A percentile compares a stretch with the other conserved stretches of the same genome.
Conservation (phyloP, 2,113 vertebrate genomes). For the Mus spicilegus region DNA sequence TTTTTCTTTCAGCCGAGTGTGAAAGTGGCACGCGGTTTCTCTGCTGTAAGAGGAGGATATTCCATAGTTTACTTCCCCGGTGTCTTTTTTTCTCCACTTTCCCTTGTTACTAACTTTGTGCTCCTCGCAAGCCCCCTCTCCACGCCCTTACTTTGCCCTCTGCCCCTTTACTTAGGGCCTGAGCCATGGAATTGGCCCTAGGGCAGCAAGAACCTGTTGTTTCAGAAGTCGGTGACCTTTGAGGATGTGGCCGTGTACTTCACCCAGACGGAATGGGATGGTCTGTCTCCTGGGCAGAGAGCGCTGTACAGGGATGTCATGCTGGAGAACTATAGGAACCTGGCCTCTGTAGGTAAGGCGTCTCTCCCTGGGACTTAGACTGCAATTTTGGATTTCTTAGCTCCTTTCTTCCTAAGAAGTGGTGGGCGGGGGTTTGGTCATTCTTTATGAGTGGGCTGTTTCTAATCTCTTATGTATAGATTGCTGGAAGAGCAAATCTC, state of each 20-base stretch:
- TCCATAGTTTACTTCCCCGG: not conserved
- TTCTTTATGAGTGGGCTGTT: slow-evolving; percentile 26
- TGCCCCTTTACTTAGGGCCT: slow-evolving; percentile 80
- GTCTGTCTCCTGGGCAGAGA: slow-evolving; percentile 75
- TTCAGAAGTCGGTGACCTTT: slow-evolving; percentile 83
- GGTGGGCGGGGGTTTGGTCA: slow-evolving; percentile 1
- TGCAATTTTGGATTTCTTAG: slow-evolving; percentile 40
- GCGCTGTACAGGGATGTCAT: slow-evolving; percentile 81
- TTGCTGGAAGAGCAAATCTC: not conserved
- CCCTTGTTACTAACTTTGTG: slow-evolving; percentile 10
- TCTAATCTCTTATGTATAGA: not conserved
- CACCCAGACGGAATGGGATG: slow-evolving; percentile 73
- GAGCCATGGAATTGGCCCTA: slow-evolving; percentile 79
- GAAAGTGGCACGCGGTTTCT: slow-evolving; percentile 36
- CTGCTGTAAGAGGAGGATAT: not conserved
- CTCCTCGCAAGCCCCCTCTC: slow-evolving; percentile 57
- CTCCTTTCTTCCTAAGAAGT: slow-evolving; percentile 1
- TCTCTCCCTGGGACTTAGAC: not conserved
- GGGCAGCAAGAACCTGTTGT: slow-evolving; percentile 82
- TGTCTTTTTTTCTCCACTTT: slow-evolving; percentile 34
- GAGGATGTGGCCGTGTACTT: slow-evolving; percentile 82
- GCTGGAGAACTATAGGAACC: slow-evolving; percentile 81
- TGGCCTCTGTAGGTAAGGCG: slow-evolving; percentile 78
- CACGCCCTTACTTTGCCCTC: slow-evolving; percentile 77
- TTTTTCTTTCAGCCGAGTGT: slow-evolving; percentile 34